Evolutionary conservation across 2,113 vertebrate genomes (phyloP).

Genomic region (Amblyornis subalaris): DNA sequence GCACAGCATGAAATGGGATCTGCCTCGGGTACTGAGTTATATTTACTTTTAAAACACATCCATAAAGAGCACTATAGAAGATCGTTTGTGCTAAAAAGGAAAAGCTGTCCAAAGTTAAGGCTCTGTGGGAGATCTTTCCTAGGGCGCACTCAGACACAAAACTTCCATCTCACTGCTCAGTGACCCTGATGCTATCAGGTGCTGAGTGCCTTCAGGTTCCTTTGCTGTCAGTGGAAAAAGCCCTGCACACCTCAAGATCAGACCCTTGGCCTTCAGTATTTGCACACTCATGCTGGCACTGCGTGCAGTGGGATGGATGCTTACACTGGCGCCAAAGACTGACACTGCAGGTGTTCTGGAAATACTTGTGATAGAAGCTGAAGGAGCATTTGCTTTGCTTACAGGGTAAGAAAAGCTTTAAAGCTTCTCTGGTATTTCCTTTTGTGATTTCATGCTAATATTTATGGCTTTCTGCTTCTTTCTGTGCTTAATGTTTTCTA

Average conservation of each 20-base stretch:
- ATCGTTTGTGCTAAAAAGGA: not conserved
- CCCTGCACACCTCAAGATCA: not conserved
- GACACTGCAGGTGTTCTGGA: not conserved
- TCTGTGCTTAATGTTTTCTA: not conserved
- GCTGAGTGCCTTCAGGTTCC: not conserved
- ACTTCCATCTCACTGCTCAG: not conserved
- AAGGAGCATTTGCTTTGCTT: not conserved
- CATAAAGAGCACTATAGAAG: not conserved
- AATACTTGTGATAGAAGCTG: not conserved
- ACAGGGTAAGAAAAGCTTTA: not conserved
- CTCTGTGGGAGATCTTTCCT: not conserved
- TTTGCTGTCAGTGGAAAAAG: not conserved
- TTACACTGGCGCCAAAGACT: not conserved
- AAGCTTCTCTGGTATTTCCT: not conserved
- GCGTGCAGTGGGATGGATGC: not conserved
- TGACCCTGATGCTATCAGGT: not conserved
- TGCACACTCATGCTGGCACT: not conserved
- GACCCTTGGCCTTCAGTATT: not conserved
- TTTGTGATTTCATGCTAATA: not conserved
- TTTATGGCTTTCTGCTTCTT: not conserved
- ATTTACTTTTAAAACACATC: not conserved
- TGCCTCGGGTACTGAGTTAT: not conserved
- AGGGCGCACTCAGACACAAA: not conserved
- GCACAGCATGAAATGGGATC: not conserved
- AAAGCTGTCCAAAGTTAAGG: not conserved